Conservation (phyloP, 2,797 vertebrate species). For the Danio choprae region DNA sequence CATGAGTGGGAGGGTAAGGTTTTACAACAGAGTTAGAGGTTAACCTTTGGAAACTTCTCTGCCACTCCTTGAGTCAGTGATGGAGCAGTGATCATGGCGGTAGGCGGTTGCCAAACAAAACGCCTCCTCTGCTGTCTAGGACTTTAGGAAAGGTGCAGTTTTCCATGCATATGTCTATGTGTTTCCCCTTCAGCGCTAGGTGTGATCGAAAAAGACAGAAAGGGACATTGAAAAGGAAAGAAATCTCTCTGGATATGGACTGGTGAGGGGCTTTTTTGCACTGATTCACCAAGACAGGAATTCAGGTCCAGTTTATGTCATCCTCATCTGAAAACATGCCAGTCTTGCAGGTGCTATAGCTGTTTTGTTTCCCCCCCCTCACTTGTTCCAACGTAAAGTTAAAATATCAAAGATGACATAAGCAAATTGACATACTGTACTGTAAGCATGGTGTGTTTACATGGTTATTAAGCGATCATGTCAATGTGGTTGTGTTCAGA, state of each 20-base stretch:
- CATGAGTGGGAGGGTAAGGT: conserved; percentile 68
- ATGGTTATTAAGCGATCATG: conserved; percentile 36
- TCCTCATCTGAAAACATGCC: conserved; percentile 72
- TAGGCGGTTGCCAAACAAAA: conserved; percentile 58
- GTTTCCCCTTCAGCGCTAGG: conserved; percentile 12
- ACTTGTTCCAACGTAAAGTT: background rate
- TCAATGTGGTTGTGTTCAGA: conserved; percentile 52
- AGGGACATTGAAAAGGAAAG: conserved; percentile 44
- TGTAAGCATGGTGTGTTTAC: conserved; percentile 20
- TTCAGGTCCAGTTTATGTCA: conserved; percentile 81
- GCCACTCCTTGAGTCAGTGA: conserved; percentile 53
- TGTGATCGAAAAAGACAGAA: conserved; percentile 25
- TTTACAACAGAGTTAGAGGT: conserved; percentile 58
- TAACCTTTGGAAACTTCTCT: conserved; percentile 62
- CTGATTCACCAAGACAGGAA: conserved; percentile 78
- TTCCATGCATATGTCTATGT: conserved; percentile 6
- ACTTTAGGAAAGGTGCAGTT: conserved; percentile 38
- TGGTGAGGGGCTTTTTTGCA: conserved; percentile 69
- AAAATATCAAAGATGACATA: conserved; percentile 23
- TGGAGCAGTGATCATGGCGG: conserved; percentile 15
- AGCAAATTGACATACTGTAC: conserved; percentile 31
- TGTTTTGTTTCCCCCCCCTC: no score
- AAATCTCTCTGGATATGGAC: conserved; percentile 65
- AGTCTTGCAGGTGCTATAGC: conserved; percentile 70
- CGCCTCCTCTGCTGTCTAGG: conserved; percentile 57